Percentiles rank a stretch among this genome's conserved stretches.
These are phyloP conservation scores for Ditula angustiorana DNA, from an alignment of 2,888 invertebrate genomes.

Conservation along the genomic window DNA sequence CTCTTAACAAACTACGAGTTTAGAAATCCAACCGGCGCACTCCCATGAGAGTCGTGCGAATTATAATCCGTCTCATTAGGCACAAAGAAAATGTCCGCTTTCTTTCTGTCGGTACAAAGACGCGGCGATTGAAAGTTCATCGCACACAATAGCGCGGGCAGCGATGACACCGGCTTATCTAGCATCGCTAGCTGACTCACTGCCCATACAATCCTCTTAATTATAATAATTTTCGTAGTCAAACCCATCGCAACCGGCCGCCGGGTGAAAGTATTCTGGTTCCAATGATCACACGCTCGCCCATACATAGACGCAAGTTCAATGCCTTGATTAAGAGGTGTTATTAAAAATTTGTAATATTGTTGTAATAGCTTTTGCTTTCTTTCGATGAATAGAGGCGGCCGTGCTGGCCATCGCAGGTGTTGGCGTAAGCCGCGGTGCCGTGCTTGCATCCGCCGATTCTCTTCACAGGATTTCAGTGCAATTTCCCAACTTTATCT, in stretches of 20 bases:
- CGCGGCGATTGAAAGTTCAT: conserved; percentile 73
- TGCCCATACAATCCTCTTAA: conserved; percentile 75
- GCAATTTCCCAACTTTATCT: conserved; percentile 1
- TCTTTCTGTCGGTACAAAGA: conserved; percentile 67
- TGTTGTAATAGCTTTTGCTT: conserved; percentile 59
- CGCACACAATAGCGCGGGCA: conserved; percentile 64
- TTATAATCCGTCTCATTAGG: conserved; percentile 74
- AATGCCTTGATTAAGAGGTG: conserved; percentile 81
- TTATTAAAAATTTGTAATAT: conserved; percentile 75
- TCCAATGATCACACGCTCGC: conserved; percentile 70
- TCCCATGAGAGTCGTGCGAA: conserved; percentile 70
- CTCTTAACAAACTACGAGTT: conserved; percentile 54
- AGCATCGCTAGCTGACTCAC: conserved; percentile 76
- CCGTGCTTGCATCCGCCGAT: conserved; percentile 38
- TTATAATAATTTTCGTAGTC: conserved; percentile 79
- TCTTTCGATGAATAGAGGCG: conserved; percentile 64
- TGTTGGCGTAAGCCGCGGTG: conserved; percentile 68
- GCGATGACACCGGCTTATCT: conserved; percentile 77
- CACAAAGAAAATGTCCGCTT: conserved; percentile 72
- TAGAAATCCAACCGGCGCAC: conserved; percentile 56
- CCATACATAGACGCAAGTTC: conserved; percentile 73
- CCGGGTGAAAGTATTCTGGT: conserved; percentile 81
- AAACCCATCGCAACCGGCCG: conserved; percentile 69
- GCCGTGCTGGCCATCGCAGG: conserved; percentile 50
- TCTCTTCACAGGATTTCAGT: conserved; percentile 19